Base-by-base conservation (phyloP, 2,113 vertebrate genomes). In the Ia io region DNA sequence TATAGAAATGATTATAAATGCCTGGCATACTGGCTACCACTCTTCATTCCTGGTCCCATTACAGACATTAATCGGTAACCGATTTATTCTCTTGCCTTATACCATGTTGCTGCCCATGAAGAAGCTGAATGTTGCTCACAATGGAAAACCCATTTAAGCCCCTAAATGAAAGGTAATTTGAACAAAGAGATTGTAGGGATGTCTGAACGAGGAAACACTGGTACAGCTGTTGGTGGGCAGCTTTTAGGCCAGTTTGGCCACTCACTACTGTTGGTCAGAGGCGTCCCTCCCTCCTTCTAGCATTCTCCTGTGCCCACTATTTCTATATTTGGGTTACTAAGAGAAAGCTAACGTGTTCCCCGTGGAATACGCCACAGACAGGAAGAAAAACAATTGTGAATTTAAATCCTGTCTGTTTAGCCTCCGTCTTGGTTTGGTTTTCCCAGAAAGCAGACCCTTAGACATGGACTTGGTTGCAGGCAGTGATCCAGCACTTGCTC, bases 351-450 rank as follows among this genome's bases (percentile, higher is more conserved):
- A 90, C 44, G 16, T 77, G 20, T 59, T 83, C 89, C 49, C 67
- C 7, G 2, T 83, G 56, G 73, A 86, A 85, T 79, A 70, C 61
- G 18, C 40, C 82, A 85, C 35, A 88, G 85, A 85, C 40, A 59
- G 61, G 28, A 95, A 94, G 47, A n/a, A 85, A 96, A 95, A 85
- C 35, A 95, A 78, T 63, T 78, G 63, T 6, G 32, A 35, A 61
- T 85, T 94, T 63, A 90, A 88, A 93, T 56, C 35, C 51, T 95
- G 23, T 63, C 74, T 89, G 11, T 69, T 79, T 51, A 69, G 35
- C 74, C n/a, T 51, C 23, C 59, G 40, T 94, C 71, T 84, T 90
- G 77, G 40, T 89, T 88, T 92, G 53, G 22, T 22, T 88, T 93
- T 87, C 28, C 53, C 82, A 67, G 84, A 76, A 88, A 87, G 16